Evolutionary conservation across 2,888 invertebrate species (phyloP), one percentile per base, ranked within the genome.

Genomic region (Plagodis dolabraria): DNA sequence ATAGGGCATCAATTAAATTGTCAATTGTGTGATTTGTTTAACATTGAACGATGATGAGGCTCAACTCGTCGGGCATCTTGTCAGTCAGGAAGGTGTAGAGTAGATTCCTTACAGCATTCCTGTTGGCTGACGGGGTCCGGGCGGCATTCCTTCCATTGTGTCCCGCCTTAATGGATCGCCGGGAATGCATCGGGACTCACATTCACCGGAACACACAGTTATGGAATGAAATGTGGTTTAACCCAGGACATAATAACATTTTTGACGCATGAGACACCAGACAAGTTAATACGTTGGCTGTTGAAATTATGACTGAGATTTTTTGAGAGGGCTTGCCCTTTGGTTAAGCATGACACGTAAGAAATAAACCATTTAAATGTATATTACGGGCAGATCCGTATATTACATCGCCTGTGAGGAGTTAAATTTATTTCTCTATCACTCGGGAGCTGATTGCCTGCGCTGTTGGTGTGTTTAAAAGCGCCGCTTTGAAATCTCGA

Each of bases 31-130:
- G 22, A 64, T 61, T 60, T 57, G 58, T 57, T 57, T 63, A 51
- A 47, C 51, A 60, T 36, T 36, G 36, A 7, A 36, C 10, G 60
- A 65, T 64, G 53, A 45, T 54, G 46, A 55, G 55, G 40, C 40
- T 40, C 2, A 22, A n/a, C n/a, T 54, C 43, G 35, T 33, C 40
- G 53, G 42, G 35, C 40, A 65, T 64, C 52, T 54, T 46, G 56
- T 56, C 49, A 63, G 68, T 54, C 71, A 81, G 83, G 83, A 82
- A 83, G 81, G 80, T 69, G 66, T 71, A 6, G 45, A 60, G 72
- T 67, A 70, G 76, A 85, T 87, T 84, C 85, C 85, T 75, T 69
- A 82, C 86, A 64, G 77, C 88, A 90, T 90, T 87, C 86, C 80
- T 72, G 66, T 64, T 60, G 67, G 71, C 76, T 77, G 77, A 77